Evolutionary conservation across 2,888 invertebrate species (phyloP), one percentile per base, ranked within the genome.

Genomic region (Nomada fucata): DNA sequence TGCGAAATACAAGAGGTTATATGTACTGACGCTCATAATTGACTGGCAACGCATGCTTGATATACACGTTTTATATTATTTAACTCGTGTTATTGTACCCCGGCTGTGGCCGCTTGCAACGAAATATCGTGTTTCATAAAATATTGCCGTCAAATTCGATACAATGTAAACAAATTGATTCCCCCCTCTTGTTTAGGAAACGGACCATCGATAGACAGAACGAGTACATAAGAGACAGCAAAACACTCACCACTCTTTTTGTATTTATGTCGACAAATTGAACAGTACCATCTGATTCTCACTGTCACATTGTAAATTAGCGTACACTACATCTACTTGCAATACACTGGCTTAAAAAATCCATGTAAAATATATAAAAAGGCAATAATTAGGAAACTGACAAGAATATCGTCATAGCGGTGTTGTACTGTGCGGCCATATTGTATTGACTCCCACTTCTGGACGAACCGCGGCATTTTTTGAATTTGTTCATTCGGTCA

Each of bases 341-440:
- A 88, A 86, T 69, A 20, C 86, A 83, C 44, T 79, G 76, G 70
- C 88, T 64, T 76, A 87, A 76, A 89, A 89, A 88, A 81, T 80
- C 83, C 77, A 84, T 88, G 89, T 87, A 90, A 91, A 91, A 88
- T 69, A 89, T 92, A 90, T 87, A 90, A 91, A 92, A 91, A 85
- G 84, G 76, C 87, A 85, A 90, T 86, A 82, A 87, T 91, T 91
- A 91, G 89, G 84, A 91, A 89, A 90, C 88, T 92, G 91, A 90
- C 90, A 90, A 89, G 90, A 90, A 90, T 89, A 89, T 91, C 90
- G 90, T 90, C 92, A 91, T 92, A 90, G 90, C 91, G 90, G 90
- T 91, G 84, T 87, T 91, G 89, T 88, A 89, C 91, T 90, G 81
- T 88, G 91, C 93, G 89, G 92, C 92, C 93, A 93, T 93, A 84